Evolutionary conservation across 2,888 invertebrate genomes (phyloP), one percentile per base, ranked within the genome.

Genomic region (Drosophila longiperda): DNA sequence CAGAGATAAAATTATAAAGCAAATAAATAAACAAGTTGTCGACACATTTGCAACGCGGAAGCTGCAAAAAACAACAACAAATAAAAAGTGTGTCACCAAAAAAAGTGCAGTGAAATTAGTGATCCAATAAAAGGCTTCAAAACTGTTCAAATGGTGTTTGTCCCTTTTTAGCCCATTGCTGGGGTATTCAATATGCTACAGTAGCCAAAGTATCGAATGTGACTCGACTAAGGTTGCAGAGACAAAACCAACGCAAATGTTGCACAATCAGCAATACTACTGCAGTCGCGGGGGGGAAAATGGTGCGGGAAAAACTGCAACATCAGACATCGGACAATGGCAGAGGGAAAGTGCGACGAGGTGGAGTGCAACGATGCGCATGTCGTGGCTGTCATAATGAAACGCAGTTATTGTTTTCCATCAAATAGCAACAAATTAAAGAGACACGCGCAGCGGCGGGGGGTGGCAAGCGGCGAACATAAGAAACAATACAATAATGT

Each of bases 1-100:
- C 1, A 5, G 23, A 61, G 67, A 69, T 75, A 61, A 61, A 49
- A 50, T 50, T 57, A 68, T 26, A 62, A 82, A 62, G 58, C 66
- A 76, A 75, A 78, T 68, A 78, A 75, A 73, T 67, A 75, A 79
- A 79, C 79, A 84, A 69, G 73, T 89, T 89, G 79, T 69, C 9
- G 70, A 82, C 75, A 82, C 82, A 73, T 69, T 74, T 66, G 45
- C 61, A 40, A 82, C 54, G 66, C 74, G 80, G 90, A 84, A 87
- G 83, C 83, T 81, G 84, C 29, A 62, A 4, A 45, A 34, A 48
- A 9, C n/a, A 50, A 6, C 20, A 40, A 38, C 2, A 29, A 55
- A 32, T 57, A 64, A 20, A 65, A 72, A 80, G 54, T 64, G 71
- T 62, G 67, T 62, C 69, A 64, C 23, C 17, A 6, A 26, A 49